Evolutionary conservation across 2,888 invertebrate genomes (phyloP).

Genomic region (Agrochola circellaris): DNA sequence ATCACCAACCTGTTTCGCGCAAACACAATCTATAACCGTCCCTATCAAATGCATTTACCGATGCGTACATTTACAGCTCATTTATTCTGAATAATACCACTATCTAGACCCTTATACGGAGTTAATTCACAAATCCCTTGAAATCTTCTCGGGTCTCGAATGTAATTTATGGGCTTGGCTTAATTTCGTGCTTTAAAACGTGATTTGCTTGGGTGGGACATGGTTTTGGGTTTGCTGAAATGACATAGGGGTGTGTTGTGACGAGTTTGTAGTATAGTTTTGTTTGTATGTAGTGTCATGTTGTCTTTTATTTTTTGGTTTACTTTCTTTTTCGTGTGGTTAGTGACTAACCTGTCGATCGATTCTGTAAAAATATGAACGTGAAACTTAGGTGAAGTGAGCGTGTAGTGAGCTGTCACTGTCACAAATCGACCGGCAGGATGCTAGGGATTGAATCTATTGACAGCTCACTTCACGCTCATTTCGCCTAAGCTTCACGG

Average conservation of each 20-base stretch:
- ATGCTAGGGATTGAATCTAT: no score
- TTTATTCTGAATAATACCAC: slow-evolving; percentile 73
- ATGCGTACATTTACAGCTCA: slow-evolving; percentile 75
- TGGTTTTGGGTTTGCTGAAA: slow-evolving; percentile 43
- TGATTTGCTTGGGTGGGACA: slow-evolving; percentile 68
- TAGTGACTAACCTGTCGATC: no score
- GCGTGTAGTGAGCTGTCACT: no score
- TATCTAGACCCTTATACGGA: slow-evolving; percentile 68
- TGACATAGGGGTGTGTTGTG: slow-evolving; percentile 21
- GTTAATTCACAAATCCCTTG: slow-evolving; percentile 76
- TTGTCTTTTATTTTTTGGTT: not conserved
- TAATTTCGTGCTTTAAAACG: slow-evolving; percentile 72
- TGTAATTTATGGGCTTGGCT: slow-evolving; percentile 76
- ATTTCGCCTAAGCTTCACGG: no score
- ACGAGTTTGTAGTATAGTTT: not conserved
- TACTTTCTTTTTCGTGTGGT: no score
- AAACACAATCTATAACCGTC: slow-evolving; percentile 45
- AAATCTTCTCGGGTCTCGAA: slow-evolving; percentile 76
- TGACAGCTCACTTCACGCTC: no score
- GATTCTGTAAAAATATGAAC: no score
- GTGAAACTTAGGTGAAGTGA: no score
- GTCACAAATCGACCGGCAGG: no score
- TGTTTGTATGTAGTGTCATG: not conserved
- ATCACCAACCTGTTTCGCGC: slow-evolving; percentile 14
- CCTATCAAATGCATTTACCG: slow-evolving; percentile 66